Evolutionary conservation across 2,888 invertebrate genomes (phyloP).

Genomic region (Drosophila merina): DNA sequence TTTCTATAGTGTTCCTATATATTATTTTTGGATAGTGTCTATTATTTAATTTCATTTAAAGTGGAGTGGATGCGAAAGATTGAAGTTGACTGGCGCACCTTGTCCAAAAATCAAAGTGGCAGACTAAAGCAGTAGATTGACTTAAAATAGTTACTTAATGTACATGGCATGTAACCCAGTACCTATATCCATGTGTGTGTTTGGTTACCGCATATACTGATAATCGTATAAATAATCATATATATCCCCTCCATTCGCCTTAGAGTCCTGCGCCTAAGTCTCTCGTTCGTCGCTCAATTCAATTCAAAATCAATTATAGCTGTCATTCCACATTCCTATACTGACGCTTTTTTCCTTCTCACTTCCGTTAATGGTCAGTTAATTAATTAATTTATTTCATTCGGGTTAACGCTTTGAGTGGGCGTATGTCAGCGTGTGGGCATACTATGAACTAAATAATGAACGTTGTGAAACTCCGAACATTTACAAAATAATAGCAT

Average conservation of each 20-base stretch:
- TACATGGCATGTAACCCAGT: constrained; percentile 71
- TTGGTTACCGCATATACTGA: constrained; percentile 16
- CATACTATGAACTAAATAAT: constrained; percentile 60
- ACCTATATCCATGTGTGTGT: constrained; percentile 57
- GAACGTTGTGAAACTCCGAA: constrained; percentile 43
- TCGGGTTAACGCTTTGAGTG: constrained; percentile 60
- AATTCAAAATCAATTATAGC: constrained; percentile 69
- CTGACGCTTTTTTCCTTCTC: constrained; percentile 40
- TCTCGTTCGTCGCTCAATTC: constrained; percentile 57
- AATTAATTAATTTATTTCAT: constrained; percentile 59
- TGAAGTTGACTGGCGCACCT: constrained; percentile 70
- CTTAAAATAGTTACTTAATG: constrained; percentile 68
- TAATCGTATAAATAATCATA: constrained; percentile 68
- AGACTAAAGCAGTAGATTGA: constrained; percentile 77
- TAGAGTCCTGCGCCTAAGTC: constrained; percentile 67
- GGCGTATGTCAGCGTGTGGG: constrained; percentile 25
- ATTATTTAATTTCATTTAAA: constrained; percentile 37
- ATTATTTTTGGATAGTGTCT: constrained; percentile 33
- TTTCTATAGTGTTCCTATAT: constrained; percentile 16
- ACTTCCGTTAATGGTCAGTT: constrained; percentile 51
- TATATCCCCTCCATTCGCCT: constrained; percentile 51
- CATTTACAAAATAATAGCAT: constrained; percentile 55
- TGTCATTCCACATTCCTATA: constrained; percentile 23
- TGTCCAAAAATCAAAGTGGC: constrained; percentile 80
- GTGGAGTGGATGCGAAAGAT: constrained; percentile 49